phyloP scores from a whole-genome alignment of 1,140 invertebrate species.

The Metaphire vulgaris region DNA sequence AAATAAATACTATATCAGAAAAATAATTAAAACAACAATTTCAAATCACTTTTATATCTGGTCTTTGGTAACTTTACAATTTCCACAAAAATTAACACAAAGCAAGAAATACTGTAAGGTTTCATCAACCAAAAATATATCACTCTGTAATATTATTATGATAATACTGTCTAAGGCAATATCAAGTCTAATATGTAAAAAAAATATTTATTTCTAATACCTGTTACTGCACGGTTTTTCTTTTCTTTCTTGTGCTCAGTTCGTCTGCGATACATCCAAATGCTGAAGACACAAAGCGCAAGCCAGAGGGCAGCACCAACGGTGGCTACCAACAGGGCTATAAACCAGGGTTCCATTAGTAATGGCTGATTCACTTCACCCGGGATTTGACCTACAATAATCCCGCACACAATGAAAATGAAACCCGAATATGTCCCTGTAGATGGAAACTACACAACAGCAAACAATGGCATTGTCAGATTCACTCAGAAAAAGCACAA shows the following conservation, averaged over 20 bases:
- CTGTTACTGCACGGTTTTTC: background rate
- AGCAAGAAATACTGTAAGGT: too few species aligned
- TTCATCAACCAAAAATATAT: too few species aligned
- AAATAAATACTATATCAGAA: too few species aligned
- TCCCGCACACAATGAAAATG: too few species aligned
- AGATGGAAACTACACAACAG: background rate
- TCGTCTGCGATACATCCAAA: slow-evolving; percentile 51
- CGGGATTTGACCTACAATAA: background rate
- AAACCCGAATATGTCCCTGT: background rate
- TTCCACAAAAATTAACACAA: too few species aligned
- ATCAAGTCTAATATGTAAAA: too few species aligned
- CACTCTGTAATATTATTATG: too few species aligned
- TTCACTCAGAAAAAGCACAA: background rate
- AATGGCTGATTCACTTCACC: slow-evolving; percentile 24
- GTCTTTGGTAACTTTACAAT: too few species aligned
- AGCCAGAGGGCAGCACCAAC: slow-evolving; percentile 65
- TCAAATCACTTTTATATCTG: too few species aligned
- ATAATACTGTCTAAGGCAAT: too few species aligned
- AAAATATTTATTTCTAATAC: too few species aligned
- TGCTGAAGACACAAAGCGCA: slow-evolving; percentile 59
- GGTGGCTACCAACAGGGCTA: slow-evolving; percentile 66
- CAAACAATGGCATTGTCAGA: background rate
- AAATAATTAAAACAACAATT: too few species aligned
- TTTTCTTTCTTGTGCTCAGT: slow-evolving; percentile 34
- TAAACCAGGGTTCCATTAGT: slow-evolving; percentile 67